These are phyloP conservation scores for Goniozus legneri DNA, from an alignment of 1,140 invertebrate genomes.

Conservation along the genomic window DNA sequence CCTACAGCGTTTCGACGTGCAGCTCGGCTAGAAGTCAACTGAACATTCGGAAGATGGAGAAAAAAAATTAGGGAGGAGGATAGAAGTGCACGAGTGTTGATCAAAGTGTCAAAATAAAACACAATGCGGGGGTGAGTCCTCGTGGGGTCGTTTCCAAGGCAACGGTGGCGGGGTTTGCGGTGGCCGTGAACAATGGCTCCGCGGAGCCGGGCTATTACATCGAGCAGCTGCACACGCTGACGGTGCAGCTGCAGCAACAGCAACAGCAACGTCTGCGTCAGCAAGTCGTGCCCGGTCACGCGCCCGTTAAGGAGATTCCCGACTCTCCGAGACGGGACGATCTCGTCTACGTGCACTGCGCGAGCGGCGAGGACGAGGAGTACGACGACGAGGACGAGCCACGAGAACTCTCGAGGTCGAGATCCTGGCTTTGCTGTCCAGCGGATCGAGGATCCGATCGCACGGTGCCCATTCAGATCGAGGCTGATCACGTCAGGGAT, in stretches of 20 bases:
- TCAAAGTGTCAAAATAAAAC: too few relatives aligned
- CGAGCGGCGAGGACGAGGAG: slow-evolving; percentile 25
- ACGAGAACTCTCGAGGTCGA: slow-evolving; percentile 22
- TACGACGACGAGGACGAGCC: slow-evolving; percentile 29
- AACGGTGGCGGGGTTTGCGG: slow-evolving; percentile 37
- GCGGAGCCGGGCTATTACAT: slow-evolving; percentile 28
- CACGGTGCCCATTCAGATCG: slow-evolving; percentile 31
- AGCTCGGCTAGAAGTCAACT: too few relatives aligned
- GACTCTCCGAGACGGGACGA: slow-evolving; percentile 23
- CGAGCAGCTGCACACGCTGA: slow-evolving; percentile 24
- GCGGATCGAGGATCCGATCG: slow-evolving; percentile 26
- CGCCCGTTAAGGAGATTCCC: slow-evolving; percentile 19
- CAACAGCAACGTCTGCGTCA: slow-evolving; percentile 9
- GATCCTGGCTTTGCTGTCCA: slow-evolving; percentile 40
- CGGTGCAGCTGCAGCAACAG: slow-evolving; percentile 18
- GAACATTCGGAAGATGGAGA: too few relatives aligned
- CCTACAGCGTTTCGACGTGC: too few relatives aligned
- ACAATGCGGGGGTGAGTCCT: too few relatives aligned
- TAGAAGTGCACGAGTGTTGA: too few relatives aligned
- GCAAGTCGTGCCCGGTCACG: slow-evolving; percentile 9
- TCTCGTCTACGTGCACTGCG: slow-evolving; percentile 33
- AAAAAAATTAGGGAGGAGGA: too few relatives aligned
- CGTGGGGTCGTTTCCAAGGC: too few relatives aligned
- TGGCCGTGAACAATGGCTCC: slow-evolving; percentile 35
- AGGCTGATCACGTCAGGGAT: slow-evolving; percentile 17